Conservation (phyloP, 2,113 vertebrate species). For the Nymphicus hollandicus region DNA sequence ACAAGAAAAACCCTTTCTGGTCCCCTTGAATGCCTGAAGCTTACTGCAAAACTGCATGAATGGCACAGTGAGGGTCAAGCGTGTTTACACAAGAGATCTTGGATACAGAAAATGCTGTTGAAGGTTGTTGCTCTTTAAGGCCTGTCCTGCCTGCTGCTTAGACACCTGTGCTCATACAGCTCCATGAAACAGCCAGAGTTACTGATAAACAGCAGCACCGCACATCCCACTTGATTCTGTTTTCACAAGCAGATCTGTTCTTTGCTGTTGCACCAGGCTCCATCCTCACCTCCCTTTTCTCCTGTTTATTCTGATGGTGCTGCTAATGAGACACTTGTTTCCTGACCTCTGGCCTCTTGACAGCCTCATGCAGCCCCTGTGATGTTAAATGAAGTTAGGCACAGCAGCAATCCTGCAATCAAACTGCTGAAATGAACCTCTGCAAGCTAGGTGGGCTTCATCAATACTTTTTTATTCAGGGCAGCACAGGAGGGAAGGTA, state of each 20-base stretch:
- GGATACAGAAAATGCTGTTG: not conserved
- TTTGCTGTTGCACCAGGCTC: not conserved
- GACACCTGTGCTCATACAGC: not conserved
- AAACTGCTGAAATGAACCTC: slow-evolving; percentile 2
- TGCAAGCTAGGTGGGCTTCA: not conserved
- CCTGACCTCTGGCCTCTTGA: slow-evolving; percentile 12
- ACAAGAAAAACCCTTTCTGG: not conserved
- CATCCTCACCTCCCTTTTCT: not conserved
- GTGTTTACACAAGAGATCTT: not conserved
- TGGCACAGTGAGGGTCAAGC: not conserved
- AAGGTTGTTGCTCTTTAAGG: not conserved
- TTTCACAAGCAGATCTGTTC: not conserved
- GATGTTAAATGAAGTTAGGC: slow-evolving; percentile 12
- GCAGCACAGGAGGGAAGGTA: not conserved
- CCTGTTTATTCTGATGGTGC: not conserved
- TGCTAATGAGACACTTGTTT: slow-evolving; percentile 31
- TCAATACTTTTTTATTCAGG: not conserved
- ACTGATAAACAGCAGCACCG: not conserved
- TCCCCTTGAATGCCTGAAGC: not conserved
- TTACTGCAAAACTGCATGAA: not conserved
- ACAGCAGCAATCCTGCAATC: slow-evolving; percentile 7
- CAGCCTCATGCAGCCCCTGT: not conserved
- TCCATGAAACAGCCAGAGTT: not conserved
- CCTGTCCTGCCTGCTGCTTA: not conserved
- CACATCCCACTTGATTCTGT: not conserved